Percentiles rank a stretch among this genome's conserved stretches.
Conservation (phyloP, 2,113 vertebrate species). For the Odocoileus hemionus region DNA sequence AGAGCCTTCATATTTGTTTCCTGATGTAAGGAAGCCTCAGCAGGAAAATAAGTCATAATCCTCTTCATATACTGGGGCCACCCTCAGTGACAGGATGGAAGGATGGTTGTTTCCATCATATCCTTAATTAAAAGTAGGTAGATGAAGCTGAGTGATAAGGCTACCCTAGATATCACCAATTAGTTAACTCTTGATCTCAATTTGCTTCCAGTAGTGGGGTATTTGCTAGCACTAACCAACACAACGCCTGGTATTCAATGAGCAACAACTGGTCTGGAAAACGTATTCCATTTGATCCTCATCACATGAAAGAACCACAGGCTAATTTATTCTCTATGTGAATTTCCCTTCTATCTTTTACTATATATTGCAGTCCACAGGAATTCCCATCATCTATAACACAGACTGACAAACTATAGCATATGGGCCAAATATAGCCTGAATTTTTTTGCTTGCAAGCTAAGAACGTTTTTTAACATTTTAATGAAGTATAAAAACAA, state of each 20-base stretch:
- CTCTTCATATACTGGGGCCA: neutral
- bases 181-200: neutral
- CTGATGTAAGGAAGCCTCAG: neutral
- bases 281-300: neutral
- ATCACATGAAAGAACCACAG: neutral
- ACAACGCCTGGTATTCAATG: neutral
- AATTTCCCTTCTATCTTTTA: neutral
- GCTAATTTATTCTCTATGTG: neutral
- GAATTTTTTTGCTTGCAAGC: neutral
- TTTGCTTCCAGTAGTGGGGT: neutral
- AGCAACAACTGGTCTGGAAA: neutral
- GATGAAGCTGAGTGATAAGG: neutral
- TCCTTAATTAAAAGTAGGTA: neutral
- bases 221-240: neutral
- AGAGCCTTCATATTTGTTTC: neutral
- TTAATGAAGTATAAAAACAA: neutral
- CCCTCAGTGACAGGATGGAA: neutral
- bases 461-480: neutral
- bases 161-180: neutral
- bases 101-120: neutral
- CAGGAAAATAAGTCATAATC: neutral
- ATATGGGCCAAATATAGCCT: neutral
- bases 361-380: neutral
- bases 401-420: rapidly evolving
- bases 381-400: neutral